phyloP scores from a whole-genome alignment of 1,140 invertebrate genomes.

The Megalopta genalis region DNA sequence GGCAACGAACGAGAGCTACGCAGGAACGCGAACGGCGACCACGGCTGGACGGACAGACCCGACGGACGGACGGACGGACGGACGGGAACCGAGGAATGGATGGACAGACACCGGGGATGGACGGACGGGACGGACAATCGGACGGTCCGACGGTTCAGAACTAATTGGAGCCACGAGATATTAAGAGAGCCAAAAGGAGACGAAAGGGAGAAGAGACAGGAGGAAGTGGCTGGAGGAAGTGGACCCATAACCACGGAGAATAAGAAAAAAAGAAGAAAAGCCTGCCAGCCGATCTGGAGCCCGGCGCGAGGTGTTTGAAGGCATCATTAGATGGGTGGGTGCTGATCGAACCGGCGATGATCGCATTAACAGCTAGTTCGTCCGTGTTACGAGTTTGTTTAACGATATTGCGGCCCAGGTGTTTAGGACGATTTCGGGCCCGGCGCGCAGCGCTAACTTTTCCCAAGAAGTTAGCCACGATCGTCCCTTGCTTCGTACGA shows the following conservation, averaged over 20 bases:
- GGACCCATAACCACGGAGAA: constrained; percentile 2
- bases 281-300: background rate
- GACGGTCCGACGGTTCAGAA: constrained; percentile 70
- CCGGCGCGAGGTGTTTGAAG: constrained; percentile 48
- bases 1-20: constrained; percentile 63
- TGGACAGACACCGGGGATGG: constrained; percentile 24
- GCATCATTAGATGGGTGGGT: constrained; percentile 56
- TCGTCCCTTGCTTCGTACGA: too few species aligned
- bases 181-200: constrained; percentile 62
- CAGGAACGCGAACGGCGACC: constrained; percentile 37
- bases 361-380: constrained; percentile 60
- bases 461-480: too few species aligned
- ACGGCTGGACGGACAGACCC: constrained; percentile 39
- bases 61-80: constrained; percentile 19
- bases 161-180: constrained; percentile 76
- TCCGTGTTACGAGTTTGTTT: constrained; percentile 64
- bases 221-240: constrained; percentile 24
- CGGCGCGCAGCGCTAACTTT: background rate
- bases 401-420: constrained; percentile 58
- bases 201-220: constrained; percentile 33
- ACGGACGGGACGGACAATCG: constrained; percentile 44
- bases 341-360: constrained; percentile 44
- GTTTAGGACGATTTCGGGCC: background rate
- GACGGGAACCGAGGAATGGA: constrained; percentile 15
- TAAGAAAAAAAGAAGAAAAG: constrained; percentile 28